Conservation (phyloP, 2,797 vertebrate genomes). For the Anniella stebbinsi region DNA sequence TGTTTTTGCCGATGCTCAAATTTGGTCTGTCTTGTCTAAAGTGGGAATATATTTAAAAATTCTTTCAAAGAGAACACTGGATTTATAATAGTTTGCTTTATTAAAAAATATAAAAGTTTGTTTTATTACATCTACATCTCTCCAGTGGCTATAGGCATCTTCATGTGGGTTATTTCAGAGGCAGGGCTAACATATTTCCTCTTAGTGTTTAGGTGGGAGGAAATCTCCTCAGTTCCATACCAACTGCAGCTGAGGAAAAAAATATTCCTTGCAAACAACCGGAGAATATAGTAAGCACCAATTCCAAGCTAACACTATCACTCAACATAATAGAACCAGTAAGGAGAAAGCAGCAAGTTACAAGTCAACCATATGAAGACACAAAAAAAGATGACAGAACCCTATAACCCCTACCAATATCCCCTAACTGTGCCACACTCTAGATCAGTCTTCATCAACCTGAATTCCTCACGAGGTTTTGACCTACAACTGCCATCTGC, state of each 20-base stretch:
- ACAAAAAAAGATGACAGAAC: not conserved
- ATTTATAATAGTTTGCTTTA: not conserved
- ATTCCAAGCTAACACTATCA: not conserved
- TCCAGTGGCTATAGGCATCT: not conserved
- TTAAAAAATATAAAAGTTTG: not conserved
- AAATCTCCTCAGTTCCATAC: not conserved
- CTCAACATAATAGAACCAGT: not conserved
- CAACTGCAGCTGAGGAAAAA: not conserved
- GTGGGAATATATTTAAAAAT: constrained; percentile 22
- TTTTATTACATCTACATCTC: not conserved
- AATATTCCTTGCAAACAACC: not conserved
- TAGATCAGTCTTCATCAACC: not conserved
- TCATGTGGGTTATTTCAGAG: not conserved
- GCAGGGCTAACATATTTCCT: not conserved
- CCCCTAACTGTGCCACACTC: not conserved
- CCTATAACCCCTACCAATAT: too few species aligned
- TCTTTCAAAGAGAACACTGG: not conserved
- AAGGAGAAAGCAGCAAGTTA: not conserved
- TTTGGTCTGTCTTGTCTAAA: constrained; percentile 92
- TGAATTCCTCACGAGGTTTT: not conserved
- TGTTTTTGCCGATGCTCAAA: constrained; percentile 95
- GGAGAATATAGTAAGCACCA: not conserved
- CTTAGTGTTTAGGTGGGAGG: not conserved
- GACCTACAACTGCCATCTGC: too few species aligned
- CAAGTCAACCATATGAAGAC: not conserved